These are phyloP conservation scores for Hylomyscus alleni DNA, from an alignment of 2,797 vertebrate species.

Conservation along the genomic window DNA sequence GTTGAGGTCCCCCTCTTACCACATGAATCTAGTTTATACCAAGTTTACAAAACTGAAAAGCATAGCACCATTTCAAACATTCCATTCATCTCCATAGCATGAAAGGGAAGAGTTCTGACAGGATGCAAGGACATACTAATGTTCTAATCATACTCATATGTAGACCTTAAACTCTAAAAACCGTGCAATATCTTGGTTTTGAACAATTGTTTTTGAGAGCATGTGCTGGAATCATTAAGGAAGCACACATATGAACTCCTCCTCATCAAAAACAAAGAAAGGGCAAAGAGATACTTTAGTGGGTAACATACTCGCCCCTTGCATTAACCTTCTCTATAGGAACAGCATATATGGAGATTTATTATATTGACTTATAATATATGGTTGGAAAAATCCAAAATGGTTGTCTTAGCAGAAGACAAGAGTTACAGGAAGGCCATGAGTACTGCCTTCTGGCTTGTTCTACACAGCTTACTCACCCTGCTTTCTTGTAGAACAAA, in stretches of 20 bases:
- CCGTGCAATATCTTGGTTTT: background rate
- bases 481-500: background rate
- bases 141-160: background rate
- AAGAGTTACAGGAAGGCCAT: too few relatives aligned
- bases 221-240: background rate
- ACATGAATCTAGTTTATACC: background rate
- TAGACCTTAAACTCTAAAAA: slow-evolving; percentile 3
- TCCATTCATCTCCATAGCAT: background rate
- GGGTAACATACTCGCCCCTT: background rate
- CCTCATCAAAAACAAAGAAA: background rate
- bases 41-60: background rate
- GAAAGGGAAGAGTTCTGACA: background rate
- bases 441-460: background rate
- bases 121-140: background rate
- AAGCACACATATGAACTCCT: background rate
- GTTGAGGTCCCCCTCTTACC: too few relatives aligned
- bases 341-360: background rate
- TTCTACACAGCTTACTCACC: background rate
- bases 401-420: background rate
- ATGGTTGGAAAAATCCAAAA: background rate
- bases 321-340: background rate
- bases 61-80: background rate
- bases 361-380: background rate
- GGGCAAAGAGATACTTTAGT: background rate
- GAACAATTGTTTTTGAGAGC: background rate